Evolutionary conservation across 2,113 vertebrate genomes (phyloP), one percentile per base, ranked within the genome.

Genomic region (Alectura lathami): DNA sequence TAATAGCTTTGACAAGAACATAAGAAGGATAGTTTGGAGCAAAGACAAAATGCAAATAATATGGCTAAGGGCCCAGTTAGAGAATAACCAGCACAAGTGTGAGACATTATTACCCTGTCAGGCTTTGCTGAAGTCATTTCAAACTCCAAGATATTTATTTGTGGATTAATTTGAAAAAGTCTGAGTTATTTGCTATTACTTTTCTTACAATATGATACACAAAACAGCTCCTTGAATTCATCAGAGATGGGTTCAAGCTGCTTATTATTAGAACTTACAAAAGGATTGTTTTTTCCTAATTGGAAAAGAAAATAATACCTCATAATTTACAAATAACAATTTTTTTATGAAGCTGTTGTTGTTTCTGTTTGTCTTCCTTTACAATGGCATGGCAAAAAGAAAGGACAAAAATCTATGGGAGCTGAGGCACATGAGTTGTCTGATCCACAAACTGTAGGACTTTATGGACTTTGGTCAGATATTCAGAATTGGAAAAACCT

Each of bases 31-130:
- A 88, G 74, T 89, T 96, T 87, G 96, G 88, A 96, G 93, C 67
- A 95, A 95, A 95, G 87, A 75, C 77, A 93, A 96, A 97, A 97
- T 96, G 91, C 89, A 97, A 97, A 97, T 91, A 95, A 88, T 68
- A 79, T 92, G 86, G 93, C 89, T 93, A 77, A 93, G 72, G 78
- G 87, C 72, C 86, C 51, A 2, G 53, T 47, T 91, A 86, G 47
- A 38, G 81, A 96, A 91, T 53, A 94, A 78, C 63, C n/a, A 84
- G 34, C 29, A 74, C 36, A 91, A 93, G 15, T 64, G 80, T 75
- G 51, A 93, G 62, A 32, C 79, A 56, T 81, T 96, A 88, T 72
- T 85, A 86, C 17, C 18, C 30, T 63, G 20, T 88, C 85, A 88
- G 78, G 51, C 42, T 87, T 91, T 87, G 45, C 48, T 94, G 79